These are phyloP conservation scores for Hydrotaea diabolus DNA, from an alignment of 2,888 invertebrate species.

Conservation along the genomic window DNA sequence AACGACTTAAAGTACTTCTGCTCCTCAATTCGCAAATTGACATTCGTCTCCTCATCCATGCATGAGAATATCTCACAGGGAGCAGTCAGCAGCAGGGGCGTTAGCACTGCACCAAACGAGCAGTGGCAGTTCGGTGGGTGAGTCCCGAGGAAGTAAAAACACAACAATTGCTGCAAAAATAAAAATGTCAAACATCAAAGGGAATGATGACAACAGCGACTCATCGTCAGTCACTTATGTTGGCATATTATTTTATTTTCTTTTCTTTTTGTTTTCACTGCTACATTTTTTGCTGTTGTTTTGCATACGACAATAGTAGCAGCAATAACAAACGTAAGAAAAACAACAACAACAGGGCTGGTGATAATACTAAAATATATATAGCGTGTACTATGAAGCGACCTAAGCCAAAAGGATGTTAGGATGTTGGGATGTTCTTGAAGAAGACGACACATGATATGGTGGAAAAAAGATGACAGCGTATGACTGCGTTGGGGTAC, in stretches of 20 bases:
- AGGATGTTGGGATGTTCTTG: conserved; percentile 20
- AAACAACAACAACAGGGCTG: conserved; percentile 1
- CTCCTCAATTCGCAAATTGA: too few species aligned
- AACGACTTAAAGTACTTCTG: too few species aligned
- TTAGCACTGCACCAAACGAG: background rate
- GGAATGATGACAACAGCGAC: conserved; percentile 55
- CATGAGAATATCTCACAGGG: too few species aligned
- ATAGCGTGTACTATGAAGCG: too few species aligned
- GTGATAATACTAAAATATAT: conserved; percentile 33
- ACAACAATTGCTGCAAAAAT: conserved; percentile 44
- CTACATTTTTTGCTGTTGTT: background rate
- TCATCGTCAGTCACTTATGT: conserved; percentile 51
- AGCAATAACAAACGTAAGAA: background rate
- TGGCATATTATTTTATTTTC: conserved; percentile 10
- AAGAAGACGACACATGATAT: conserved; percentile 41
- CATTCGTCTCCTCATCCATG: too few species aligned
- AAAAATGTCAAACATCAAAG: conserved; percentile 64
- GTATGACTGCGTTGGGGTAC: background rate
- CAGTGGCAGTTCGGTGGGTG: background rate
- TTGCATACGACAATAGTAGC: background rate
- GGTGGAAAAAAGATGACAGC: conserved; percentile 1
- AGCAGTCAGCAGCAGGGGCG: background rate
- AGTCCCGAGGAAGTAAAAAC: conserved; percentile 28
- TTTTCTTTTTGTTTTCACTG: background rate
- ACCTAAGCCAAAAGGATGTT: conserved; percentile 20